phyloP scores from a whole-genome alignment of 2,797 vertebrate species.

The Ctenosaura bakeri region DNA sequence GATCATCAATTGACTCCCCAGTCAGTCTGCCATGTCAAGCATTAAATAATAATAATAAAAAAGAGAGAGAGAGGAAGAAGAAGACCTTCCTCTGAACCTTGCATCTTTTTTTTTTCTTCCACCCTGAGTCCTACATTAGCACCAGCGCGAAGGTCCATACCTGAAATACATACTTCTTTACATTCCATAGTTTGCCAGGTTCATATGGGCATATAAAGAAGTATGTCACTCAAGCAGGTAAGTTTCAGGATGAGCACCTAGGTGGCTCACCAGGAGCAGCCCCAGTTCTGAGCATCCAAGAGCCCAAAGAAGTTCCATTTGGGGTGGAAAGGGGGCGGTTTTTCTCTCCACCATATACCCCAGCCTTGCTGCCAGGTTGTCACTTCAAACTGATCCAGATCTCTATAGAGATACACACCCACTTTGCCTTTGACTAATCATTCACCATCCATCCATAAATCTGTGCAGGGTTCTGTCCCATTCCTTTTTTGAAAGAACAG shows the following conservation, averaged over 20 bases:
- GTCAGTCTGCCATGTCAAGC: slow-evolving; percentile 77
- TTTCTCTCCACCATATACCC: slow-evolving; percentile 42
- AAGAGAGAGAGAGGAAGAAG: slow-evolving; percentile 21
- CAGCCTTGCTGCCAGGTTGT: background rate
- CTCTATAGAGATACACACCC: background rate
- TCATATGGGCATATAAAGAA: slow-evolving; percentile 99
- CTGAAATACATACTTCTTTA: slow-evolving; percentile 99
- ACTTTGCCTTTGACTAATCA: background rate
- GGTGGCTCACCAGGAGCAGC: slow-evolving; percentile 67
- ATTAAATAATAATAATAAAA: slow-evolving; percentile 46
- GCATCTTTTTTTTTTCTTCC: slow-evolving; percentile 48
- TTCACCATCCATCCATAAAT: slow-evolving; percentile 10
- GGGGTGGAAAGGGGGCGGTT: background rate
- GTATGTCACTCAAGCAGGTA: slow-evolving; percentile 97
- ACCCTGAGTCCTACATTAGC: slow-evolving; percentile 53
- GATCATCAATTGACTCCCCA: slow-evolving; percentile 86
- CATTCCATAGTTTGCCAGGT: slow-evolving; percentile 99
- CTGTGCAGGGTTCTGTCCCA: slow-evolving; percentile 19
- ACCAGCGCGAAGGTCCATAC: slow-evolving; percentile 82
- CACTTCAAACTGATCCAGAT: background rate
- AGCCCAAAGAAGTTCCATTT: slow-evolving; percentile 60
- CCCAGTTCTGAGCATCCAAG: slow-evolving; percentile 76
- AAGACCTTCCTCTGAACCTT: slow-evolving; percentile 49
- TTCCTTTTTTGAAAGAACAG: background rate
- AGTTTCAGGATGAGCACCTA: slow-evolving; percentile 78